These are phyloP conservation scores for Agrotis clavis DNA, from an alignment of 2,888 invertebrate species.

Conservation along the genomic window DNA sequence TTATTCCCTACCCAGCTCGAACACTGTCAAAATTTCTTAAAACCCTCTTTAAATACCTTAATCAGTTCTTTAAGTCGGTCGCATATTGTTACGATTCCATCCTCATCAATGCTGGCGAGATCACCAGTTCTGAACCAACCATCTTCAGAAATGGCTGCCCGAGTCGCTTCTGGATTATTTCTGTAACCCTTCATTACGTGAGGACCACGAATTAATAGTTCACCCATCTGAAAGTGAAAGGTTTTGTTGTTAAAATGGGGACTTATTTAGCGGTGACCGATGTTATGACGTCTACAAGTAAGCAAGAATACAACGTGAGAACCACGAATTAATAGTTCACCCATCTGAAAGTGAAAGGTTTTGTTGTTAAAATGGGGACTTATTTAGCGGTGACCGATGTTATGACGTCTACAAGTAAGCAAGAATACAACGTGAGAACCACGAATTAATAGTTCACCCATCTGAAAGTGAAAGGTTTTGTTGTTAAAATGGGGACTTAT, in stretches of 20 bases:
- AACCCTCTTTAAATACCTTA: conserved; percentile 88
- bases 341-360: conserved; percentile 67
- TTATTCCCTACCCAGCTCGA: too few species aligned
- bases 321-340: conserved; percentile 87
- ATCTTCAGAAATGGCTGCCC: conserved; percentile 92
- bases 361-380: neutral
- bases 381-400: too few species aligned
- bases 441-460: conserved; percentile 78
- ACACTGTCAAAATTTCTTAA: too few species aligned
- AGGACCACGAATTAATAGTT: conserved; percentile 90
- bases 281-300: too few species aligned
- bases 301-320: conserved; percentile 90
- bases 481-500: too few species aligned
- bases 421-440: conserved; percentile 92
- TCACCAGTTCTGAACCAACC: conserved; percentile 95
- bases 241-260: neutral
- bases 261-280: too few species aligned
- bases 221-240: conserved; percentile 73
- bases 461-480: conserved; percentile 58
- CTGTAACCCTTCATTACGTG: conserved; percentile 95
- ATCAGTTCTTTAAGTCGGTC: conserved; percentile 95
- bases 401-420: too few species aligned
- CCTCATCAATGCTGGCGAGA: conserved; percentile 92
- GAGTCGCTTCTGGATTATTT: conserved; percentile 93
- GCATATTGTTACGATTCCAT: conserved; percentile 92